A percentile compares a stretch with the other conserved stretches of the same genome.
Evolutionary conservation across 2,113 vertebrate genomes (phyloP).

Genomic region (Boulengeromyrus knoepffleri): DNA sequence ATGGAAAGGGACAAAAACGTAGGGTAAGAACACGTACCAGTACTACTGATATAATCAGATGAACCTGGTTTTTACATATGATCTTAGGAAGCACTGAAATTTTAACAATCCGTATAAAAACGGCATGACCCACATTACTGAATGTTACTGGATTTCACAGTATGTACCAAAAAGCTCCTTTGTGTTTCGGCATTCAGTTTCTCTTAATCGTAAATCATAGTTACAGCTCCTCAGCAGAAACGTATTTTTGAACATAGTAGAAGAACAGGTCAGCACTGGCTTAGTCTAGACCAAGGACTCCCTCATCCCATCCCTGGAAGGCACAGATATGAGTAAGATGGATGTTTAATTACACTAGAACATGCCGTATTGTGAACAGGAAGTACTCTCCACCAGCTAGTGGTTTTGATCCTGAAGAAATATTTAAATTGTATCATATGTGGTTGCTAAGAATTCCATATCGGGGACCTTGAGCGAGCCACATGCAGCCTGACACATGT

Average conservation of each 20-base stretch:
- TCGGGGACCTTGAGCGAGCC: not conserved
- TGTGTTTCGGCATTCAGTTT: not conserved
- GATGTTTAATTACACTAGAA: not conserved
- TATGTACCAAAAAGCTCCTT: not conserved
- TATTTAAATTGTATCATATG: not conserved
- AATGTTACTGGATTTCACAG: not conserved
- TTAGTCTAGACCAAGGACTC: not conserved
- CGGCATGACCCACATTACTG: not conserved
- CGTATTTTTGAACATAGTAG: not conserved
- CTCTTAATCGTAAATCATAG: not conserved
- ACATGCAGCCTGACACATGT: not conserved
- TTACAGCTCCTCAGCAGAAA: not conserved
- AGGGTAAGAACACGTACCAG: not conserved
- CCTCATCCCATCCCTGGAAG: not conserved
- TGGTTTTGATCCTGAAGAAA: constrained; percentile 22
- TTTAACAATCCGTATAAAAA: not conserved
- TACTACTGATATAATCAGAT: not conserved
- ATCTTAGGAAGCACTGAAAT: not conserved
- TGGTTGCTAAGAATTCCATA: not conserved
- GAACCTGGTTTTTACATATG: not conserved
- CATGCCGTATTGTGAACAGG: constrained; percentile 15
- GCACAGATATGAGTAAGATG: not conserved
- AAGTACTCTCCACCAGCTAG: constrained; percentile 29
- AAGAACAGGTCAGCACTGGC: not conserved
- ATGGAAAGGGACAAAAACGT: not conserved